These are phyloP conservation scores for Actinemys pallida DNA, from an alignment of 2,113 vertebrate species.

Conservation along the genomic window DNA sequence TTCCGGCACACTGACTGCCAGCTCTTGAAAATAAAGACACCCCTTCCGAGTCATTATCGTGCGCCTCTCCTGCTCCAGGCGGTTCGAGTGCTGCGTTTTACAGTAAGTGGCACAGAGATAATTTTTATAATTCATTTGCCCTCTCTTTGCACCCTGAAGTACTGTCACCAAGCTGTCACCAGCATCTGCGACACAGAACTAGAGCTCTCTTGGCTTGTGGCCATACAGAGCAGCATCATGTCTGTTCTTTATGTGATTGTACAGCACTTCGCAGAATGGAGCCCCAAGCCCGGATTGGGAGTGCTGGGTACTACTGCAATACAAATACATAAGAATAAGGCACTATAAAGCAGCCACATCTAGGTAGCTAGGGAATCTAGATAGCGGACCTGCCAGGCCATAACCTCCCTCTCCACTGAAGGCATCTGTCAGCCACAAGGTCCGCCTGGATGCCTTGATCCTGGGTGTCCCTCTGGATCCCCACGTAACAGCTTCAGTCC, in stretches of 20 bases:
- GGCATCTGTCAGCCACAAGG: background rate
- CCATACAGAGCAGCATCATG: accelerated
- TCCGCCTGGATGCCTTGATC: background rate
- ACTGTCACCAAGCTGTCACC: background rate
- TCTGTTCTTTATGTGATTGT: background rate
- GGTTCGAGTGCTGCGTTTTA: accelerated
- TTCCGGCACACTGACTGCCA: background rate
- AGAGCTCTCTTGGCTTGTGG: accelerated
- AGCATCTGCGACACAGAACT: accelerated
- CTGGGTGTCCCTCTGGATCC: background rate
- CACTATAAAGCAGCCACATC: background rate
- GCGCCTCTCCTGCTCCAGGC: background rate
- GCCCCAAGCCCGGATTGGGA: background rate
- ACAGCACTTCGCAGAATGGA: background rate
- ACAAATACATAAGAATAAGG: background rate
- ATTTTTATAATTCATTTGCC: background rate
- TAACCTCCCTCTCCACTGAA: background rate
- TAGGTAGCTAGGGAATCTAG: background rate
- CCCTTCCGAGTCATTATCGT: background rate
- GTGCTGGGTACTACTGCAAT: background rate
- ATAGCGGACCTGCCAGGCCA: accelerated
- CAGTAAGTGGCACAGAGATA: background rate
- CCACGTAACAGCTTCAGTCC: background rate
- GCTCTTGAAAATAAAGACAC: background rate
- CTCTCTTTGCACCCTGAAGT: background rate